These are phyloP conservation scores for Saccostrea cuccullata DNA, from an alignment of 1,140 invertebrate species.

Conservation along the genomic window DNA sequence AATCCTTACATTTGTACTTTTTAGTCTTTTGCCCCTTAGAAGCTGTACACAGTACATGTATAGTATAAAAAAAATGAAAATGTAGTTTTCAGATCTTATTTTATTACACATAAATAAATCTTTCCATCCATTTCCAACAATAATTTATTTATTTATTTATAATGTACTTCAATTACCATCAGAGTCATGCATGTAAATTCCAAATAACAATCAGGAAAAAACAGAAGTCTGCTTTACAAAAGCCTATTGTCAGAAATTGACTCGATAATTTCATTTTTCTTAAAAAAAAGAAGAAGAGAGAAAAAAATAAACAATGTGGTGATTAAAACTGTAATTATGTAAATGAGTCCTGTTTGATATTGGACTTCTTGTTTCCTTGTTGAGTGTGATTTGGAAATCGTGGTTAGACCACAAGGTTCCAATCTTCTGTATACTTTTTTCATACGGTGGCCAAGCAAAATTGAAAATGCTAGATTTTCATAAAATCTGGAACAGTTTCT, in stretches of 20 bases:
- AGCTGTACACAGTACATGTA: not conserved
- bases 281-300: not conserved
- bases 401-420: conserved; percentile 29
- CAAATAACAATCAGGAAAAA: not conserved
- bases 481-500: conserved; percentile 98
- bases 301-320: not conserved
- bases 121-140: not conserved
- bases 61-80: not conserved
- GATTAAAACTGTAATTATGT: not conserved
- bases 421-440: not conserved
- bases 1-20: not conserved
- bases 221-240: not conserved
- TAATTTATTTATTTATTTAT: conserved; percentile 19
- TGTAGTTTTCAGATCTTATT: conserved; percentile 12
- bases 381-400: not conserved
- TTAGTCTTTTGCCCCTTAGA: not conserved
- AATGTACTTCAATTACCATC: not conserved
- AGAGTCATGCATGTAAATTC: not conserved
- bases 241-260: not conserved
- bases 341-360: conserved; percentile 15
- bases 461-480: conserved; percentile 79
- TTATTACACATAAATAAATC: conserved; percentile 31
- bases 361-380: conserved; percentile 15
- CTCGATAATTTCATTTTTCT: not conserved
- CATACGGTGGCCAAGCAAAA: not conserved